These are phyloP conservation scores for Epinotia ramella DNA, from an alignment of 2,888 invertebrate species.

Conservation along the genomic window DNA sequence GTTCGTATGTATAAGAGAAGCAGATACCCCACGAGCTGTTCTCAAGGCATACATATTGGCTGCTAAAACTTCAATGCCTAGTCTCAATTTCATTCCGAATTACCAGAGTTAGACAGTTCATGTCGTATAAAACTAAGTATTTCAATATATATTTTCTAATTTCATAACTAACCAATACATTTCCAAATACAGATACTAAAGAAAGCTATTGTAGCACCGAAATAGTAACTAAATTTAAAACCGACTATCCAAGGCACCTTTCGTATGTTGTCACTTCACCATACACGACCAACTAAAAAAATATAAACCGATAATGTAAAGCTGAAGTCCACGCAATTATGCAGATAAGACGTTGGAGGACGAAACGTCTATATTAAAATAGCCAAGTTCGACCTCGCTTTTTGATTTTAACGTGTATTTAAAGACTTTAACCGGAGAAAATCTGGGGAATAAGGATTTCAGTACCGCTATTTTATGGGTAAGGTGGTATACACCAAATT, in stretches of 20 bases:
- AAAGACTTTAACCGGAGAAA: no score
- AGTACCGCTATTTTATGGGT: neutral
- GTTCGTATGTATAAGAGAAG: constrained; percentile 49
- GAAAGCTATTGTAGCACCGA: constrained; percentile 52
- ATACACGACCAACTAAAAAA: constrained; percentile 11
- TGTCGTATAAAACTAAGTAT: neutral
- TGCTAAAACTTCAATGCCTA: constrained; percentile 44
- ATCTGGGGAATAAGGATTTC: neutral
- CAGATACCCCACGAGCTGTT: constrained; percentile 52
- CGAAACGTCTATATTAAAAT: neutral
- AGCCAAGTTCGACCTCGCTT: neutral
- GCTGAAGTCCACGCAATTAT: neutral
- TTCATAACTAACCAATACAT: constrained; percentile 2
- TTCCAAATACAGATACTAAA: constrained; percentile 26
- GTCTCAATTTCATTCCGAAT: constrained; percentile 2
- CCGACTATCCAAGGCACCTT: constrained; percentile 49
- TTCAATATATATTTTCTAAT: neutral
- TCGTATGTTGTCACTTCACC: constrained; percentile 7
- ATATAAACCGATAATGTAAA: constrained; percentile 4
- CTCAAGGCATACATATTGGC: constrained; percentile 77
- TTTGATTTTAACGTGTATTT: neutral
- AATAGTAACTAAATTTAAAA: constrained; percentile 47
- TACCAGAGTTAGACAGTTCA: neutral
- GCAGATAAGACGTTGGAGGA: neutral
- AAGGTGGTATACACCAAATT: neutral